These are phyloP conservation scores for Heterodera schachtii DNA, from an alignment of 1,140 invertebrate genomes.

Conservation along the genomic window DNA sequence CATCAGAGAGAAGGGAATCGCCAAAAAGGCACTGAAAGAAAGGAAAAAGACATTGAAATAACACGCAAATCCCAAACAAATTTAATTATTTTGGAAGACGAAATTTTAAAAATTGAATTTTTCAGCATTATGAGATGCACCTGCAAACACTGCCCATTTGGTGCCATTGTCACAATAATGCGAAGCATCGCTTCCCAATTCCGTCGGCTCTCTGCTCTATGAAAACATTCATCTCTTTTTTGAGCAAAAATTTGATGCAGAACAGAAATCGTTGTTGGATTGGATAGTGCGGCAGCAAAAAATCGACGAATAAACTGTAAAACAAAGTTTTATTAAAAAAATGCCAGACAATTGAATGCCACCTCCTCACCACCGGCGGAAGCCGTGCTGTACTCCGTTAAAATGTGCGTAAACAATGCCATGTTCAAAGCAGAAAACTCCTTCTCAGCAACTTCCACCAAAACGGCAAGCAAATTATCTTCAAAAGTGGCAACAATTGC, in stretches of 20 bases:
- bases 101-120: too few relatives aligned
- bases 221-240: background rate
- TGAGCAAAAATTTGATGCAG: constrained; percentile 9
- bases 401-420: constrained; percentile 1
- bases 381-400: background rate
- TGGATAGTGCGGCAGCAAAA: background rate
- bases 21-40: constrained; percentile 4
- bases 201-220: background rate
- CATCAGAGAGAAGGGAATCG: background rate
- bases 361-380: background rate
- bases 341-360: constrained; percentile 1
- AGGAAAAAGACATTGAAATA: background rate
- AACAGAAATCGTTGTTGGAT: background rate
- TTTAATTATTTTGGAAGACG: too few relatives aligned
- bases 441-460: background rate
- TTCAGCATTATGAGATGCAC: background rate
- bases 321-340: background rate
- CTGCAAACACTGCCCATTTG: constrained; percentile 17
- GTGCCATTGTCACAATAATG: background rate
- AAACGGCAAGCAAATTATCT: constrained; percentile 5
- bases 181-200: constrained; percentile 10
- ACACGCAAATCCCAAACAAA: too few relatives aligned
- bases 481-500: constrained; percentile 5
- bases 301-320: constrained; percentile 21
- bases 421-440: background rate